These are phyloP conservation scores for Buathra laborator DNA, from an alignment of 2,888 invertebrate genomes.

Conservation along the genomic window DNA sequence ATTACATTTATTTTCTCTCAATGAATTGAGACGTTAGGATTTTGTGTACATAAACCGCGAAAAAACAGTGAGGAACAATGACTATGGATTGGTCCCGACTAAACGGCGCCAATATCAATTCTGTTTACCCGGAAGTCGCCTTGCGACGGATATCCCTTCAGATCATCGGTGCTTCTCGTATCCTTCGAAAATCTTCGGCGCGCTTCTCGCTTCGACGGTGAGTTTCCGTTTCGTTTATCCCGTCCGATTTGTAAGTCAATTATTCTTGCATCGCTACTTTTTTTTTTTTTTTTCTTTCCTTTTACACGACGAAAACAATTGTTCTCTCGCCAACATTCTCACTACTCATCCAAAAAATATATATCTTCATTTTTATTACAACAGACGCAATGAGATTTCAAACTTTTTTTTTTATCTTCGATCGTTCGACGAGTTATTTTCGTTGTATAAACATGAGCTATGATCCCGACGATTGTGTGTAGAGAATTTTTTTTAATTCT, in stretches of 20 bases:
- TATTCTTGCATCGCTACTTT: background rate
- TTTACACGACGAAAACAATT: background rate
- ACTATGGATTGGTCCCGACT: constrained; percentile 67
- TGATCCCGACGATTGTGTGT: background rate
- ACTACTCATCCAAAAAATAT: background rate
- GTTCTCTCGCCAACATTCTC: background rate
- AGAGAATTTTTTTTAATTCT: background rate
- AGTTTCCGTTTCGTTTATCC: constrained; percentile 31
- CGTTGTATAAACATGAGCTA: constrained; percentile 15
- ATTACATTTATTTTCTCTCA: background rate
- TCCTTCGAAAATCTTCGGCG: constrained; percentile 66
- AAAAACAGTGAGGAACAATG: constrained; percentile 17
- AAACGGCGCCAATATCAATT: constrained; percentile 48
- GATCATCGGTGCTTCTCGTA: constrained; percentile 60
- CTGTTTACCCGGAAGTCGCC: constrained; percentile 62
- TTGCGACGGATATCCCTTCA: constrained; percentile 68
- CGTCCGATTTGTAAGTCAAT: background rate
- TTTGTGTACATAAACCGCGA: background rate
- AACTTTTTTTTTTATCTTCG: constrained; percentile 5
- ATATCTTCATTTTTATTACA: background rate
- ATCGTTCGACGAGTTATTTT: constrained; percentile 25
- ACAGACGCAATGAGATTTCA: background rate
- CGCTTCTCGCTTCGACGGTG: constrained; percentile 63
- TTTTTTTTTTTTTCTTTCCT: background rate
- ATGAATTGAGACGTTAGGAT: background rate